Base-by-base conservation (phyloP, 2,797 vertebrate genomes). In the Propithecus perrieri region DNA sequence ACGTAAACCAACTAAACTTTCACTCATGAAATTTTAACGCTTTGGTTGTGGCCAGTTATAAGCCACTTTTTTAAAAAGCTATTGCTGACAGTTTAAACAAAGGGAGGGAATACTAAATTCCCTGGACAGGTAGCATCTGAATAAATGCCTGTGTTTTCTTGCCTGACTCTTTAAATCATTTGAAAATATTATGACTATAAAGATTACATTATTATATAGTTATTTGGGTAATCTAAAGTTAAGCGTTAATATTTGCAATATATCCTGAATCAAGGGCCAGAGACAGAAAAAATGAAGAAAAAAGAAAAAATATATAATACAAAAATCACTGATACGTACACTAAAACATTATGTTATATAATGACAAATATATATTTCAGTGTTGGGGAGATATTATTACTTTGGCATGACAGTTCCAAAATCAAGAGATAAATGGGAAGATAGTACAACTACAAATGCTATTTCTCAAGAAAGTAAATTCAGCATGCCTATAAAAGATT, bases 401-500 rank as follows among this genome's bases (percentile, higher is more conserved):
- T 67, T 72, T 85, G 67, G 48, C 18, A 46, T 7, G 43, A 93
- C 65, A 92, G 97, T 98, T 98, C 98, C 97, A 98, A 98, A 98
- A 98, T 97, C 97, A 97, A 97, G 95, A 97, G 98, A 97, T 97
- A 97, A 97, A 92, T 96, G 97, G 98, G 92, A 97, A 97, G 83
- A 72, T 88, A 97, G 61, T 11, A 7, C 50, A 85, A 89, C 92
- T 96, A 24, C 97, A 96, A 94, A 92, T 4, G 2, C 94, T 85
- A 9, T 79, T 97, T 94, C 35, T 96, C 85, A 81, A 48, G 89
- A 72, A 74, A 97, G 85, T 41, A 12, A 90, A 41, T 83, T 96
- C 92, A 92, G 92, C 96, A 75, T 97, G 84, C 92, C 96, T 86
- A 57, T 78, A 94, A 86, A 90, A 80, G 0, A 59, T 96, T 85